Evolutionary conservation across 2,888 invertebrate genomes (phyloP).

Genomic region (Malthinus seriepunctatus): DNA sequence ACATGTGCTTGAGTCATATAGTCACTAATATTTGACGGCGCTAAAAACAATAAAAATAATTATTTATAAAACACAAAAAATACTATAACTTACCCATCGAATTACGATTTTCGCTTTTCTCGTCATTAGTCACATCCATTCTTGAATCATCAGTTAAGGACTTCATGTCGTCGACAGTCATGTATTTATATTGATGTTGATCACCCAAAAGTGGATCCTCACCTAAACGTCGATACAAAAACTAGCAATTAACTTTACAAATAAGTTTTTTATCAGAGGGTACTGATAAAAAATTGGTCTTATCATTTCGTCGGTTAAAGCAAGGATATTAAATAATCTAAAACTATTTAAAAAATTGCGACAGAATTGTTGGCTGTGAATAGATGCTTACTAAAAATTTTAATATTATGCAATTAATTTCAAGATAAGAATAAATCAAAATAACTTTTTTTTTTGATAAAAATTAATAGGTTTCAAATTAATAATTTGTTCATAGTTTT

Average conservation of each 20-base stretch:
- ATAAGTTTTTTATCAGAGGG: slow-evolving; percentile 10
- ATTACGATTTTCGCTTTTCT: slow-evolving; percentile 53
- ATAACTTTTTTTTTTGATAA: no score
- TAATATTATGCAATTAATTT: no score
- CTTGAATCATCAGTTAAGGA: slow-evolving; percentile 72
- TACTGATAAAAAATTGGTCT: slow-evolving; percentile 21
- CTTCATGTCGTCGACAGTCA: slow-evolving; percentile 82
- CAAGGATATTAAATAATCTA: slow-evolving; percentile 11
- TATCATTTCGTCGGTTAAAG: slow-evolving; percentile 12
- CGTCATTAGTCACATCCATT: slow-evolving; percentile 54
- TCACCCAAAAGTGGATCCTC: slow-evolving; percentile 73
- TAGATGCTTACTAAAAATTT: no score
- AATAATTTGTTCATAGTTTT: no score
- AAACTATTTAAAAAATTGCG: slow-evolving; percentile 12
- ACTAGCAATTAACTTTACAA: slow-evolving; percentile 8
- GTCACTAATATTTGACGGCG: slow-evolving; percentile 52
- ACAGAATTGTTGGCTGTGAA: no score
- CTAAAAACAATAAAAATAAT: slow-evolving; percentile 34
- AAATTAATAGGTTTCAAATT: no score
- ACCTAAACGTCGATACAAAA: slow-evolving; percentile 53
- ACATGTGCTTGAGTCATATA: slow-evolving; percentile 50
- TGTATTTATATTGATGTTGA: slow-evolving; percentile 73
- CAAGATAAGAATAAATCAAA: no score
- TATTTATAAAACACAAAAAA: neutral
- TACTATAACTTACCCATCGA: slow-evolving; percentile 48